A percentile compares a stretch with the other conserved stretches of the same genome.
These are phyloP conservation scores for Opisthograptis luteolata DNA, from an alignment of 2,888 invertebrate species.

Conservation along the genomic window DNA sequence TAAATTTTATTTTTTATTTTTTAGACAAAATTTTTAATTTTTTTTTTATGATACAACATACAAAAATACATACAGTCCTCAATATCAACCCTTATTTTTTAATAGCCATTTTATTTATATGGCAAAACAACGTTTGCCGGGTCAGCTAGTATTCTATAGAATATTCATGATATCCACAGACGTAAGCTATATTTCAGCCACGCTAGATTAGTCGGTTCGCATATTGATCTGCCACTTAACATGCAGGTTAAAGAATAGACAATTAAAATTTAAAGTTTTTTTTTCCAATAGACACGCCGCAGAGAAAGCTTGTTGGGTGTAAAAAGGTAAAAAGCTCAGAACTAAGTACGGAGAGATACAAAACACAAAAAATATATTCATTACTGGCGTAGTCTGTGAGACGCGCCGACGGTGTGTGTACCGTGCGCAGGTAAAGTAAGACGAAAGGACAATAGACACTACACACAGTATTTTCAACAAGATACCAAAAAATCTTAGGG, in stretches of 20 bases:
- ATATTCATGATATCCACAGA: constrained; percentile 2
- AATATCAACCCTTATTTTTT: too few species aligned
- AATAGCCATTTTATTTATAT: too few species aligned
- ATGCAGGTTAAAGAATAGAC: constrained; percentile 5
- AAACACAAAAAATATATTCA: constrained; percentile 54
- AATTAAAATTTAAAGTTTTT: constrained; percentile 9
- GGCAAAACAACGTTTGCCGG: too few species aligned
- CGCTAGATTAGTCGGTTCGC: constrained; percentile 22
- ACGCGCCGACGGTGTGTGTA: constrained; percentile 43
- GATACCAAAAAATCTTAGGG: too few species aligned
- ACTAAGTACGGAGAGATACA: constrained; percentile 48
- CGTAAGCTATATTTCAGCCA: constrained; percentile 14
- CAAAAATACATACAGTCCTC: too few species aligned
- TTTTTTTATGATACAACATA: too few species aligned
- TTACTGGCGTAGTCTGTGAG: constrained; percentile 49
- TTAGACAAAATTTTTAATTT: too few species aligned
- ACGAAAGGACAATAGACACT: too few species aligned
- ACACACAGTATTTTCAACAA: too few species aligned
- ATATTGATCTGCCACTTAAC: constrained; percentile 10
- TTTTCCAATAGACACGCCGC: constrained; percentile 19
- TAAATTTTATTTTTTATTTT: too few species aligned
- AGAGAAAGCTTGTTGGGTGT: constrained; percentile 42
- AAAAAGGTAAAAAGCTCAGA: constrained; percentile 45
- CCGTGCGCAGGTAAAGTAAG: constrained; percentile 31
- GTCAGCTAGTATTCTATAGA: not conserved